Evolutionary conservation across 2,888 invertebrate genomes (phyloP).

Genomic region (Microdon myrmicae): DNA sequence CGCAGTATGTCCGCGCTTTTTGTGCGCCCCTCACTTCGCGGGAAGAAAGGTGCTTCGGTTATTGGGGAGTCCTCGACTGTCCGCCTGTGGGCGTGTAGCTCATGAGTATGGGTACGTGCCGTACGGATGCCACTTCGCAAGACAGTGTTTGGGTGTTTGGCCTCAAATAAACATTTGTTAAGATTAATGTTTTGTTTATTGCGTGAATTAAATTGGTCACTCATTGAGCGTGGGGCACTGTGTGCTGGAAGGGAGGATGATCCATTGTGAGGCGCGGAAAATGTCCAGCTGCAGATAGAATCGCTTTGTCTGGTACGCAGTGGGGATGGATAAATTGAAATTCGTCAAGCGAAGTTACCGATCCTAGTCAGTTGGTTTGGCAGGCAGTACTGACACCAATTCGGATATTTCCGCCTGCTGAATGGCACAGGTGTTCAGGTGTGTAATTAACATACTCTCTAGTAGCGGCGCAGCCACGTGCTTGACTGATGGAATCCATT

Average conservation of each 20-base stretch:
- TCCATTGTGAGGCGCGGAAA: slow-evolving; percentile 29
- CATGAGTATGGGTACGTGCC: slow-evolving; percentile 20
- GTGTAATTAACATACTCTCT: no score
- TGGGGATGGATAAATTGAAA: slow-evolving; percentile 31
- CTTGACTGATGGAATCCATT: no score
- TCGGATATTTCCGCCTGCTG: slow-evolving; percentile 46
- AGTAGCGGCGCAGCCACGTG: no score
- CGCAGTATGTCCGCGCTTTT: slow-evolving; percentile 48
- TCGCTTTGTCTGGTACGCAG: slow-evolving; percentile 23
- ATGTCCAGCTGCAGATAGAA: slow-evolving; percentile 6
- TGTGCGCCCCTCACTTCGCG: no score
- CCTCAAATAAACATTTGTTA: slow-evolving; percentile 53
- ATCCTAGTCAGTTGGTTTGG: slow-evolving; percentile 50
- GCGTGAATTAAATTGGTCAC: slow-evolving; percentile 51
- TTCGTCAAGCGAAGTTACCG: slow-evolving; percentile 38
- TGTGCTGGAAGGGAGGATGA: slow-evolving; percentile 25
- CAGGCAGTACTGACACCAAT: slow-evolving; percentile 45
- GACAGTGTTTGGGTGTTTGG: slow-evolving; percentile 51
- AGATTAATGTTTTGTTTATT: slow-evolving; percentile 53
- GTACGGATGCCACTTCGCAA: slow-evolving; percentile 30
- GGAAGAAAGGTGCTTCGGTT: no score
- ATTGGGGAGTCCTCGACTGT: slow-evolving; percentile 11
- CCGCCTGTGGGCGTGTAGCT: neutral
- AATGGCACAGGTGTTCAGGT: slow-evolving; percentile 48
- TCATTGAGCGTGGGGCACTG: slow-evolving; percentile 47